phyloP scores from a whole-genome alignment of 1,140 invertebrate species.

The Chlorops oryzae region DNA sequence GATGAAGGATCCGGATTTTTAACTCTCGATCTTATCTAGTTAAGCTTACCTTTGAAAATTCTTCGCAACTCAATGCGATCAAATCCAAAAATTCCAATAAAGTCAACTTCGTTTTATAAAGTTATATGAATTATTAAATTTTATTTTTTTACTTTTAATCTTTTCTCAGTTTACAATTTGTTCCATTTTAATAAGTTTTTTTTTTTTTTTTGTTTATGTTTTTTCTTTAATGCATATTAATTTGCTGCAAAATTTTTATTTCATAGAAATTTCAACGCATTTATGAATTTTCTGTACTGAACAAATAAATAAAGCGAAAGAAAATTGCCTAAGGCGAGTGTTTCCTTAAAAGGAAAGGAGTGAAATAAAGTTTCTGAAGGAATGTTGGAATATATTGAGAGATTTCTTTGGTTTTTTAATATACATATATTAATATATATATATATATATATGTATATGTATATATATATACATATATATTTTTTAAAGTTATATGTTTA shows the following conservation, averaged over 20 bases:
- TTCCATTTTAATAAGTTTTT: not conserved
- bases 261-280: not conserved
- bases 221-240: not conserved
- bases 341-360: not conserved
- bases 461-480: slow-evolving; percentile 17
- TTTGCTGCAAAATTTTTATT: not conserved
- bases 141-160: too few species aligned
- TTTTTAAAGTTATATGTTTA: not conserved
- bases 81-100: too few species aligned
- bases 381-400: slow-evolving; percentile 18
- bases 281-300: too few species aligned
- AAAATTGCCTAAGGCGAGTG: too few species aligned
- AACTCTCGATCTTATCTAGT: too few species aligned
- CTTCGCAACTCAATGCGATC: too few species aligned
- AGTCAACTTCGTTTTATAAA: too few species aligned
- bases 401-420: not conserved
- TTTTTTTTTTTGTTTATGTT: not conserved
- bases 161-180: too few species aligned
- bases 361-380: slow-evolving; percentile 16
- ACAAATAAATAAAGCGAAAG: too few species aligned
- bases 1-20: too few species aligned
- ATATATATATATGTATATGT: slow-evolving; percentile 20
- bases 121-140: too few species aligned
- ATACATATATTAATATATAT: slow-evolving; percentile 3
- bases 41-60: too few species aligned